phyloP scores from a whole-genome alignment of 2,797 vertebrate species.

The Lagodon rhomboides region DNA sequence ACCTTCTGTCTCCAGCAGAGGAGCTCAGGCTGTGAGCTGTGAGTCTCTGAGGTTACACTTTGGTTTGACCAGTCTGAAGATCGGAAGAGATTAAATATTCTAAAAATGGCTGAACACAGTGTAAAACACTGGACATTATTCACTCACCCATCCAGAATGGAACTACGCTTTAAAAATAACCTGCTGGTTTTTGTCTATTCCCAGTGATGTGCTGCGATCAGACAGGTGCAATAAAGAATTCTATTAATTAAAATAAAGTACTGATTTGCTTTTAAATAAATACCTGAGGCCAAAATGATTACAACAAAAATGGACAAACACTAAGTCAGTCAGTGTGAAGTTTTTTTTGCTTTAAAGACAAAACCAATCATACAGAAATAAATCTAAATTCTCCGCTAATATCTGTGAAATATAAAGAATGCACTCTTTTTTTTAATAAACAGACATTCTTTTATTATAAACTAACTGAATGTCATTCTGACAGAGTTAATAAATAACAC shows the following conservation, averaged over 20 bases:
- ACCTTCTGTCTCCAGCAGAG: constrained; percentile 52
- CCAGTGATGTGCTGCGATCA: not conserved
- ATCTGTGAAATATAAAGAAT: not conserved
- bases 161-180: not conserved
- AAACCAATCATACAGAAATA: not conserved
- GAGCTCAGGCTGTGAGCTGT: constrained; percentile 30
- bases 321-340: not conserved
- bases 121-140: not conserved
- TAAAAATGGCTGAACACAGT: not conserved
- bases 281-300: not conserved
- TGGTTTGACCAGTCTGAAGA: constrained; percentile 25
- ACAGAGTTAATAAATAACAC: not conserved
- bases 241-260: not conserved
- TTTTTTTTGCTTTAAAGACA: not conserved
- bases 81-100: constrained; percentile 5
- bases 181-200: not conserved
- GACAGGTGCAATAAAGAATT: not conserved
- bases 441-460: not conserved
- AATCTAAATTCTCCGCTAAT: not conserved
- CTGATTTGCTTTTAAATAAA: not conserved
- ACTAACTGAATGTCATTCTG: not conserved
- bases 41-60: constrained; percentile 23
- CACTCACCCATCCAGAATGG: not conserved
- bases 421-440: not conserved
- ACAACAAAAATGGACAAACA: not conserved